Evolutionary conservation across 2,113 vertebrate genomes (phyloP).

Genomic region (Ceyx margarethae): DNA sequence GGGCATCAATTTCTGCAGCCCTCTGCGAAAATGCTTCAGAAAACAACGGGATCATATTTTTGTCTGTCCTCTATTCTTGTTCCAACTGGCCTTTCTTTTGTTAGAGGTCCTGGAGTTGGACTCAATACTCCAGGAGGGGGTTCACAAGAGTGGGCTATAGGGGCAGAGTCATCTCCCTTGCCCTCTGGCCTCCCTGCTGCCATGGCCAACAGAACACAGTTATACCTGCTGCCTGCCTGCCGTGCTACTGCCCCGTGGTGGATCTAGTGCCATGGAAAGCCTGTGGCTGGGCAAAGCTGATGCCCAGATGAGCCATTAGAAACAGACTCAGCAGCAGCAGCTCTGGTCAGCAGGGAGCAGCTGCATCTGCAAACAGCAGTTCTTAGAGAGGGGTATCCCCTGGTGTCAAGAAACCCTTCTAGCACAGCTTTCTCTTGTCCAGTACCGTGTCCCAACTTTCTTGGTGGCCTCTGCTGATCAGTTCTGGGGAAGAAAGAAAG

Average conservation of each 20-base stretch:
- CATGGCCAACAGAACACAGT: too few relatives aligned
- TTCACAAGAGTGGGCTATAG: background rate
- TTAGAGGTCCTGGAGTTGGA: background rate
- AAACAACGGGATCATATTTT: background rate
- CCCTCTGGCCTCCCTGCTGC: too few relatives aligned
- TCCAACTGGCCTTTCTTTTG: background rate
- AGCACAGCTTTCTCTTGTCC: background rate
- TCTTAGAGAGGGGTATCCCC: too few relatives aligned
- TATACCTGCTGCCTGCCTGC: background rate
- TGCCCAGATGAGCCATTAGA: background rate
- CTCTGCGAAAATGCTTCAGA: background rate
- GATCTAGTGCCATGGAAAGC: background rate
- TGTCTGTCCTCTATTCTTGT: background rate
- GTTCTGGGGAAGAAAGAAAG: background rate
- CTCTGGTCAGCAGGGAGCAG: background rate
- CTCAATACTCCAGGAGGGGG: background rate
- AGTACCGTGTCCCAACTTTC: background rate
- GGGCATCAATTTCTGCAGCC: background rate
- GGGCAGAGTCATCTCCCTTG: background rate
- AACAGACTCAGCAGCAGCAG: background rate
- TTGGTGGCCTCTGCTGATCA: background rate
- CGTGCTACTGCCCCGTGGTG: rapidly evolving
- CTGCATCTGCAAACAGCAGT: background rate
- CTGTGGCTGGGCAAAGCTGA: background rate
- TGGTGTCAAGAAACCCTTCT: background rate